These are phyloP conservation scores for Hybognathus amarus DNA, from an alignment of 2,797 vertebrate species.

Conservation along the genomic window DNA sequence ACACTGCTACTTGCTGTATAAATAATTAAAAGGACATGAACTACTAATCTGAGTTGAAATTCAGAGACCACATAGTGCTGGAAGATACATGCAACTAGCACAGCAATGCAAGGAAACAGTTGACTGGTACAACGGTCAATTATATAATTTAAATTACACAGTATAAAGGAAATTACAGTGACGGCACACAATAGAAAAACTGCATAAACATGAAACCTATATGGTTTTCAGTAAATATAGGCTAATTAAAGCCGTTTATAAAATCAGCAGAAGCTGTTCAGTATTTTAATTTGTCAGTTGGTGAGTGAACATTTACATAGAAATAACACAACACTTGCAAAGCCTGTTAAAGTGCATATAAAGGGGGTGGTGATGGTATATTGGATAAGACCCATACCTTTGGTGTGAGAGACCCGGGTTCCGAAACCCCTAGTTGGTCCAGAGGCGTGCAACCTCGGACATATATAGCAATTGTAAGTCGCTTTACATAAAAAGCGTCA, in stretches of 20 bases:
- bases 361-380: no score
- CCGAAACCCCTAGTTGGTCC: no score
- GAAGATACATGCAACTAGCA: slow-evolving; percentile 8
- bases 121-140: slow-evolving; percentile 9
- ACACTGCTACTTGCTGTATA: slow-evolving; percentile 32
- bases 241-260: background rate
- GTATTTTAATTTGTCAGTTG: background rate
- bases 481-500: no score
- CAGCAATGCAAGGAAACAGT: slow-evolving; percentile 8
- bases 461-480: no score
- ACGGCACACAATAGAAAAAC: background rate
- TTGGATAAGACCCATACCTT: no score
- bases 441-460: no score
- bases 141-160: background rate
- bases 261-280: background rate
- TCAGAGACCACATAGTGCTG: slow-evolving; percentile 13
- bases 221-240: background rate
- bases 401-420: no score
- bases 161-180: background rate
- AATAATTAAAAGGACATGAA: slow-evolving; percentile 34
- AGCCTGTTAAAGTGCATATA: background rate
- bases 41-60: slow-evolving; percentile 19
- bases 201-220: background rate
- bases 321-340: background rate
- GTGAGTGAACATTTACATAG: background rate